phyloP scores from a whole-genome alignment of 2,797 vertebrate genomes.

The Uromys caudimaculatus region DNA sequence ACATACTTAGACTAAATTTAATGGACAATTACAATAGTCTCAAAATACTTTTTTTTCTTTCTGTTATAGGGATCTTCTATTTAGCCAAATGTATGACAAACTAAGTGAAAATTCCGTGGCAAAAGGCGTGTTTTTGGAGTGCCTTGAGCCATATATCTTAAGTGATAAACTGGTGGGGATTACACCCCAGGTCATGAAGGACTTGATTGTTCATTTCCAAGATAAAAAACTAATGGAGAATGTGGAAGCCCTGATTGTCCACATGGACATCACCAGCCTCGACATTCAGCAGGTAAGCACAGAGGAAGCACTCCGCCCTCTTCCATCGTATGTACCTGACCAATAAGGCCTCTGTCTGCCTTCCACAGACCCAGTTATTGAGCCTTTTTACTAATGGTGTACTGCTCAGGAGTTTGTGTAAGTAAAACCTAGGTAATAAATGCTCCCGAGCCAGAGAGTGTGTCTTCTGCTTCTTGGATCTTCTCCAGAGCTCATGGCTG shows the following conservation, averaged over 20 bases:
- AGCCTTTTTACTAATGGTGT: not conserved
- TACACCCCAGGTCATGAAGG: slow-evolving; percentile 95
- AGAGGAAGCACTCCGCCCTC: not conserved
- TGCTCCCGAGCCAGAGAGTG: not conserved
- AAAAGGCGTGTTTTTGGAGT: slow-evolving; percentile 96
- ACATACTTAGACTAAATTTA: slow-evolving; percentile 51
- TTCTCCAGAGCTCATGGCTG: not conserved
- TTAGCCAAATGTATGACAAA: slow-evolving; percentile 94
- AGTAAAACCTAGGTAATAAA: not conserved
- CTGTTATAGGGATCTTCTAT: slow-evolving; percentile 92
- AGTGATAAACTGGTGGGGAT: slow-evolving; percentile 94
- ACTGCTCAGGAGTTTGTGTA: slow-evolving; percentile 36
- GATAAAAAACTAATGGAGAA: slow-evolving; percentile 95
- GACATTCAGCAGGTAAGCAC: slow-evolving; percentile 96
- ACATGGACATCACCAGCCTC: slow-evolving; percentile 97
- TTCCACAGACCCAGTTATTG: not conserved
- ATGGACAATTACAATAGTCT: slow-evolving; percentile 39
- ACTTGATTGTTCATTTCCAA: slow-evolving; percentile 96
- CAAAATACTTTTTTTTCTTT: slow-evolving; percentile 61
- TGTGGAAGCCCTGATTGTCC: slow-evolving; percentile 96
- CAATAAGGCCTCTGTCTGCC: not conserved
- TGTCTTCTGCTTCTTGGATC: not conserved
- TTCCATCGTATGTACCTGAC: not conserved
- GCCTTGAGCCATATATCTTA: slow-evolving; percentile 95
- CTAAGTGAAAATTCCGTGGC: slow-evolving; percentile 95